These are phyloP conservation scores for Parazoanthus swiftii DNA, from an alignment of 92 coral and sea anemone species.

Conservation along the genomic window DNA sequence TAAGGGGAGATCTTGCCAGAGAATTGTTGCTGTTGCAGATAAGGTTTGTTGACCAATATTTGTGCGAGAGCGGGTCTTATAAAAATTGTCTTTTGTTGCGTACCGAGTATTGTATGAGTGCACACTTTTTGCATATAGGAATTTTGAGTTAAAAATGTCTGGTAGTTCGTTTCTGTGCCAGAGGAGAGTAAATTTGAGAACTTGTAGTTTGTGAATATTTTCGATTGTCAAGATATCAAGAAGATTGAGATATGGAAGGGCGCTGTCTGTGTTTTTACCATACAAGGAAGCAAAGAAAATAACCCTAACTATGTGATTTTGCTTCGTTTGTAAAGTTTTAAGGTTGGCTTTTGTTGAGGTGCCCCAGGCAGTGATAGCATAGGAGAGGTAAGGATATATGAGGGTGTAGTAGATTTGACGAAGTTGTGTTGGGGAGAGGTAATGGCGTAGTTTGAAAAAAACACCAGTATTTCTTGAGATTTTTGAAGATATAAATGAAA, in stretches of 20 bases:
- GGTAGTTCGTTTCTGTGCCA: slow-evolving; percentile 30
- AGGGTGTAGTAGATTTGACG: slow-evolving; percentile 41
- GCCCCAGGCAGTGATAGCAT: slow-evolving; percentile 55
- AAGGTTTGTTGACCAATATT: slow-evolving; percentile 6
- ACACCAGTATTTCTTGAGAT: slow-evolving; percentile 50
- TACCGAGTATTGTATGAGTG: slow-evolving; percentile 30
- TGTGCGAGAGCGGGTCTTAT: slow-evolving; percentile 9
- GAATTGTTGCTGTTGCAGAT: slow-evolving; percentile 18
- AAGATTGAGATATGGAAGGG: slow-evolving; percentile 17
- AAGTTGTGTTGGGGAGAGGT: slow-evolving; percentile 24
- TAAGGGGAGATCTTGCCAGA: slow-evolving; percentile 10
- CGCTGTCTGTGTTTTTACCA: slow-evolving; percentile 17
- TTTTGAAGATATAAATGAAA: slow-evolving; percentile 43
- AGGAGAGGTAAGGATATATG: slow-evolving; percentile 49
- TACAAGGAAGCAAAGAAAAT: slow-evolving; percentile 44
- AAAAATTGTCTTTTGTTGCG: slow-evolving; percentile 20
- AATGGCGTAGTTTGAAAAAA: slow-evolving; percentile 43
- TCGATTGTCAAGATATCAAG: slow-evolving; percentile 8
- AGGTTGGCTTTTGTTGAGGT: slow-evolving; percentile 28
- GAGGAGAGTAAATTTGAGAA: background rate
- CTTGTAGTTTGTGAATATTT: background rate
- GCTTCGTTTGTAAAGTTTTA: slow-evolving; percentile 36
- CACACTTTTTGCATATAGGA: slow-evolving; percentile 24
- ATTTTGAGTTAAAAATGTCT: background rate
- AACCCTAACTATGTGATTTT: slow-evolving; percentile 40